These are phyloP conservation scores for Cyprichromis sp. DNA, from an alignment of 2,113 vertebrate genomes.

Conservation along the genomic window DNA sequence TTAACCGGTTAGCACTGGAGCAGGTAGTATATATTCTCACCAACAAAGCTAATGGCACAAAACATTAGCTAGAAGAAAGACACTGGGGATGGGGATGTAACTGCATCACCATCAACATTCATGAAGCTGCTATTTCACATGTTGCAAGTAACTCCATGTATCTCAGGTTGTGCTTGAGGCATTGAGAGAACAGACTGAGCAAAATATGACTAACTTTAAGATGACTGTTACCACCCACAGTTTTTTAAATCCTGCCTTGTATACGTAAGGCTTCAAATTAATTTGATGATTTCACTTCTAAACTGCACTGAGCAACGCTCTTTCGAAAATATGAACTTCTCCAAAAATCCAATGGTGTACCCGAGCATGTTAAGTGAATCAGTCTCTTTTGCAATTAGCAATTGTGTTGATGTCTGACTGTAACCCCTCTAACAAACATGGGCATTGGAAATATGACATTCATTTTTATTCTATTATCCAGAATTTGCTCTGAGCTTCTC, in stretches of 20 bases:
- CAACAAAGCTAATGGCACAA: not conserved
- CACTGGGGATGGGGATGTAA: not conserved
- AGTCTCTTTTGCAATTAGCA: not conserved
- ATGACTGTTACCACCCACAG: not conserved
- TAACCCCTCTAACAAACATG: not conserved
- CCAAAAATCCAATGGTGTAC: not conserved
- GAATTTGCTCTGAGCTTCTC: not conserved
- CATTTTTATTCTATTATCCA: not conserved
- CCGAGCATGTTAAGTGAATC: not conserved
- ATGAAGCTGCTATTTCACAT: not conserved
- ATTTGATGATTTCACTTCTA: not conserved
- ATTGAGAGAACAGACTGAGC: not conserved
- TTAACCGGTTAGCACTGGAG: not conserved
- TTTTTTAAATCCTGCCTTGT: not conserved
- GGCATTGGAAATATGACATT: not conserved
- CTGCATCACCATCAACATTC: not conserved
- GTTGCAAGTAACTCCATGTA: not conserved
- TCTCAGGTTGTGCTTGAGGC: not conserved
- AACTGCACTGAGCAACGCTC: not conserved
- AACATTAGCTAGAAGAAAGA: not conserved
- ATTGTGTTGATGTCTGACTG: not conserved
- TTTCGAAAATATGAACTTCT: not conserved
- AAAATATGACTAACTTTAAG: not conserved
- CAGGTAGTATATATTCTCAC: not conserved
- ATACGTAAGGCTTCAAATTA: not conserved